These are phyloP conservation scores for Dissostichus mawsoni DNA, from an alignment of 2,113 vertebrate genomes.

Conservation along the genomic window DNA sequence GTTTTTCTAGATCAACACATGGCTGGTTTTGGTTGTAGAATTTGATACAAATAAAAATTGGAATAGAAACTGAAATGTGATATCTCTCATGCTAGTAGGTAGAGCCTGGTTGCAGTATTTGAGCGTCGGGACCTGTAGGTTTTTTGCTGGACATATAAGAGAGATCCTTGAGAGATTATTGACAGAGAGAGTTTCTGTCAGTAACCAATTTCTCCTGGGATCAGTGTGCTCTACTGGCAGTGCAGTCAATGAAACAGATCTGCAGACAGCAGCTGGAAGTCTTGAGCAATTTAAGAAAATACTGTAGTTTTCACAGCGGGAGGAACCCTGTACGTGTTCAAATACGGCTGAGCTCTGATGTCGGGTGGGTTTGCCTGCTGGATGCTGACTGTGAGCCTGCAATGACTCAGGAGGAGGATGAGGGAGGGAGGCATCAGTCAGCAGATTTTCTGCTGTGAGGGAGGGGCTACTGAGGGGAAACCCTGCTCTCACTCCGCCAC, in stretches of 20 bases:
- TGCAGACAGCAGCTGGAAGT: not conserved
- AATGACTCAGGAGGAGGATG: conserved; percentile 17
- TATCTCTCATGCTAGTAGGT: not conserved
- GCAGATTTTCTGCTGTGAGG: conserved; percentile 65
- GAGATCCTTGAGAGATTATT: too few relatives aligned
- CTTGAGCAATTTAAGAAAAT: not conserved
- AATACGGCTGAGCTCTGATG: not conserved
- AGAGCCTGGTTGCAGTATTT: not conserved
- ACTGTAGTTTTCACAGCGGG: conserved; percentile 4
- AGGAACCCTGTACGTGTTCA: not conserved
- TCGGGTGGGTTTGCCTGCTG: conserved; percentile 40
- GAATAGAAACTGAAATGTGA: not conserved
- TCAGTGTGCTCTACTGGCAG: not conserved
- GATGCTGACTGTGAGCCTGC: conserved; percentile 41
- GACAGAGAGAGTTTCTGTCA: not conserved
- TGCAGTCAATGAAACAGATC: not conserved
- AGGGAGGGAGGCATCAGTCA: conserved; percentile 57
- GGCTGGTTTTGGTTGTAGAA: not conserved
- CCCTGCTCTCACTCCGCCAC: conserved; percentile 18
- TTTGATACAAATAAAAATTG: too few relatives aligned
- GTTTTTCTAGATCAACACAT: not conserved
- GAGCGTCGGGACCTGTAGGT: not conserved
- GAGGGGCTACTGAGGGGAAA: conserved; percentile 28
- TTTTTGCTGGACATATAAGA: not conserved
- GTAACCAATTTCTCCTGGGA: not conserved